Evolutionary conservation across 2,113 vertebrate genomes (phyloP).

Genomic region (Nettapus auritus): DNA sequence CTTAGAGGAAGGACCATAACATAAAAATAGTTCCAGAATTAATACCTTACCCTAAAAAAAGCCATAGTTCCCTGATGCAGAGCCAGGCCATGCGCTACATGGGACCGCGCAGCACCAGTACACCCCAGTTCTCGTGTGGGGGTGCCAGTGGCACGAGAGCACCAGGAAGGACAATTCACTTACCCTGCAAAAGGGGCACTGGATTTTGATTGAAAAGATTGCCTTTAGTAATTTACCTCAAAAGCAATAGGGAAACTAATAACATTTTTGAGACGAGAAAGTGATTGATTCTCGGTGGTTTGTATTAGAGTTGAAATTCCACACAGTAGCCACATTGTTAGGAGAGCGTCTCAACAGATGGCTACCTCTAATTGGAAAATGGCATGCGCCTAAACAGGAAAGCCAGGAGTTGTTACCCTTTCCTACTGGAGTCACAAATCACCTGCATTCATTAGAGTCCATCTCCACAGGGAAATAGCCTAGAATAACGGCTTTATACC

Average conservation of each 20-base stretch:
- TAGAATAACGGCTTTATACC: neutral
- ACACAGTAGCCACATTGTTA: neutral
- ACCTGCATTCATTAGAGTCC: neutral
- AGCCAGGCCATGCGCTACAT: fast-evolving
- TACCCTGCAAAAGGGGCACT: neutral
- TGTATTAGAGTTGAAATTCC: neutral
- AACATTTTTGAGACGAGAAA: neutral
- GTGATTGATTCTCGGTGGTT: neutral
- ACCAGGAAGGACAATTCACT: neutral
- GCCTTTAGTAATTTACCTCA: neutral
- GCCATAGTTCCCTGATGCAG: fast-evolving
- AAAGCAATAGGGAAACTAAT: neutral
- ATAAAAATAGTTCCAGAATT: neutral
- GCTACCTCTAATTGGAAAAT: neutral
- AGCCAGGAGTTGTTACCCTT: neutral
- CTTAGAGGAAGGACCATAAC: neutral
- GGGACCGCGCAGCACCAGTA: neutral
- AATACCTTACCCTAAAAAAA: neutral
- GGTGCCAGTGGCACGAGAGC: neutral
- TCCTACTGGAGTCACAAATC: constrained; percentile 15
- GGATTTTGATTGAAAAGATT: neutral
- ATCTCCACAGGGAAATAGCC: neutral
- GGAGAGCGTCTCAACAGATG: neutral
- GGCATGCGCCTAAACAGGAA: neutral
- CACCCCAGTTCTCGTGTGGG: neutral